Base-by-base conservation (phyloP, 2,888 invertebrate genomes). In the Ophonus ardosiacus region DNA sequence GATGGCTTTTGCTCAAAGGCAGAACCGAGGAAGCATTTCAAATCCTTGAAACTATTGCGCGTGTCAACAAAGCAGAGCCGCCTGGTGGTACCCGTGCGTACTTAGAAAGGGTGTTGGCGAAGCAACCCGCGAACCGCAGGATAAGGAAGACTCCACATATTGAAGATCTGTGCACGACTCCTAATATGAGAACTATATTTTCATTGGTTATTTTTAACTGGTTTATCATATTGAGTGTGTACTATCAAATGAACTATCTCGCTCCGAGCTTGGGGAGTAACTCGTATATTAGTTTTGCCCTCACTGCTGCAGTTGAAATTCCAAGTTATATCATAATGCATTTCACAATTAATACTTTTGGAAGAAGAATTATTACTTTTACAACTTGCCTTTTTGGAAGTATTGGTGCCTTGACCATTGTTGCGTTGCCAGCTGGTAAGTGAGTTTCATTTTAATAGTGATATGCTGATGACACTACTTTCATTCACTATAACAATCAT, bases 161-260 rank as follows among this genome's bases (percentile, higher is more conserved):
- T 5, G 92, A 93, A 74, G 94, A 95, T 74, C 91, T 97, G 13
- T 96, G 95, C 88, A 94, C 94, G 87, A 97, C 97, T 0, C 97
- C 97, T 0, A 98, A 98, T 90, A 97, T 98, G 96, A 93, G 98
- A 65, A 91, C 97, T 13, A 98, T 97, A 91, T 98, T 97, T 0
- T 94, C 94, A 87, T 92, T 97, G 81, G 97, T 97, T 81, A 97
- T 97, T 0, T 91, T 97, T 18, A 97, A 97, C 90, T 97, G 97
- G 97, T 97, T 98, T 90, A 97, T 97, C 74, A 98, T 97, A 88
- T 97, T 97, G 89, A 97, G 96, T 90, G 98, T 98, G 1, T 98
- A 98, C 89, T 96, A 98, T 15, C 98, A 98, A 0, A 92, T 98
- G 57, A 97, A 97, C 87, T 97, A 98, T 89, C 98, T 98, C 88